Evolutionary conservation across 2,797 vertebrate species (phyloP).

Genomic region (Astyanax mexicanus): DNA sequence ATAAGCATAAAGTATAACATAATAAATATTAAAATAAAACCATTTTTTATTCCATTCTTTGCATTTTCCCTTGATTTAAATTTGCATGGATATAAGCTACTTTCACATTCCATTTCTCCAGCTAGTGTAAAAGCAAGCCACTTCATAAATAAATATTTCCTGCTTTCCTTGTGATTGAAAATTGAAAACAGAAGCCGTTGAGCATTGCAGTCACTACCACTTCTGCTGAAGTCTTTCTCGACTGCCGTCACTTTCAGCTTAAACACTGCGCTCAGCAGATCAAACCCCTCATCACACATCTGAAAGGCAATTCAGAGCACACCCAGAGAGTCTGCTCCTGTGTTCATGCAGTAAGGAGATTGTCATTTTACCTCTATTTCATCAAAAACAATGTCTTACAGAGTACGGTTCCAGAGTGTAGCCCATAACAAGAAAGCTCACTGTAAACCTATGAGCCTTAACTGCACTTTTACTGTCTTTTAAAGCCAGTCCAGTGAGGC

Average conservation of each 20-base stretch:
- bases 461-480: no score
- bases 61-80: no score
- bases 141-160: background rate
- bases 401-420: background rate
- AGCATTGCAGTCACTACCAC: background rate
- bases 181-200: background rate
- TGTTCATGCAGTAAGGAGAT: background rate
- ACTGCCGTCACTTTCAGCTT: background rate
- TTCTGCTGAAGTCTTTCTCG: background rate
- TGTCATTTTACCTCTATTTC: background rate
- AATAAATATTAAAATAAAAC: no score
- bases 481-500: background rate
- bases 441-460: background rate
- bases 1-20: no score
- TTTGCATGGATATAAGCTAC: background rate
- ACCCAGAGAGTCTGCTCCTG: conserved; percentile 17
- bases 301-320: background rate
- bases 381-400: conserved; percentile 3
- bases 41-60: no score
- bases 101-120: background rate
- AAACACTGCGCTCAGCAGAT: background rate
- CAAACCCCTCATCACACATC: background rate
- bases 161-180: background rate
- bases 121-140: background rate
- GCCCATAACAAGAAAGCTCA: background rate